phyloP scores from a whole-genome alignment of 30 jellyfish, hydroid and myxozoan species.

The Aurelia aurita complex sp. Pacific region DNA sequence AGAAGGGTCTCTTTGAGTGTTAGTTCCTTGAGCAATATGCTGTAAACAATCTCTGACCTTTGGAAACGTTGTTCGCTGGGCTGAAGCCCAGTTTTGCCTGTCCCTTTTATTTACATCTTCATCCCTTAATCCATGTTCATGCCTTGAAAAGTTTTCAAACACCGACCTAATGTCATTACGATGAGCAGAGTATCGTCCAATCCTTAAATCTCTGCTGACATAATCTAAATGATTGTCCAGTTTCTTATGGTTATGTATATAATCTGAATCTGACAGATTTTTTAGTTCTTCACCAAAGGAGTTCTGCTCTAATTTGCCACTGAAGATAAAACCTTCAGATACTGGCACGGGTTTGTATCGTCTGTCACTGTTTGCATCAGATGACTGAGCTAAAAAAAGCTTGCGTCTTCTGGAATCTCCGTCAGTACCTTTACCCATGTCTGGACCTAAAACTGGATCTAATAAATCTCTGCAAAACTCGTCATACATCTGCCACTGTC shows the following conservation, averaged over 20 bases:
- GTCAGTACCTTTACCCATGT: conserved; percentile 38
- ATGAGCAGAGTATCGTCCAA: conserved; percentile 17
- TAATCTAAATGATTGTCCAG: conserved; percentile 35
- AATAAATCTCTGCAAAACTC: conserved; percentile 18
- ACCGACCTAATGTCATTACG: conserved; percentile 16
- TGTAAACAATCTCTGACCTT: conserved; percentile 6
- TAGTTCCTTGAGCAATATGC: conserved; percentile 5
- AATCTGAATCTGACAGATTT: conserved; percentile 15
- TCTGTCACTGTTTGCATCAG: conserved; percentile 15
- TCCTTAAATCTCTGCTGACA: conserved; percentile 18
- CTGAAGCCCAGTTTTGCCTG: conserved; percentile 46
- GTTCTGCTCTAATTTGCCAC: conserved; percentile 31
- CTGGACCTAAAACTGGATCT: conserved; percentile 48
- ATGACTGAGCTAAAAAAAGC: conserved; percentile 10
- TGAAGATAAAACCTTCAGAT: conserved; percentile 36
- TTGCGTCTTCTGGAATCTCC: conserved; percentile 60
- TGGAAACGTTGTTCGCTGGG: conserved; percentile 13
- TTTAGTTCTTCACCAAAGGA: not conserved
- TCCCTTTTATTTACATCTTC: conserved; percentile 28
- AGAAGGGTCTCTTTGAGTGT: conserved; percentile 33
- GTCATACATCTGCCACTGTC: conserved; percentile 38
- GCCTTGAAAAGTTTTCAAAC: conserved; percentile 6
- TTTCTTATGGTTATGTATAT: conserved; percentile 18
- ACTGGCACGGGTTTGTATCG: conserved; percentile 24
- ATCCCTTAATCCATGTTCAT: conserved; percentile 22